phyloP scores from a whole-genome alignment of 2,888 invertebrate genomes.

The Theodoxus fluviatilis region DNA sequence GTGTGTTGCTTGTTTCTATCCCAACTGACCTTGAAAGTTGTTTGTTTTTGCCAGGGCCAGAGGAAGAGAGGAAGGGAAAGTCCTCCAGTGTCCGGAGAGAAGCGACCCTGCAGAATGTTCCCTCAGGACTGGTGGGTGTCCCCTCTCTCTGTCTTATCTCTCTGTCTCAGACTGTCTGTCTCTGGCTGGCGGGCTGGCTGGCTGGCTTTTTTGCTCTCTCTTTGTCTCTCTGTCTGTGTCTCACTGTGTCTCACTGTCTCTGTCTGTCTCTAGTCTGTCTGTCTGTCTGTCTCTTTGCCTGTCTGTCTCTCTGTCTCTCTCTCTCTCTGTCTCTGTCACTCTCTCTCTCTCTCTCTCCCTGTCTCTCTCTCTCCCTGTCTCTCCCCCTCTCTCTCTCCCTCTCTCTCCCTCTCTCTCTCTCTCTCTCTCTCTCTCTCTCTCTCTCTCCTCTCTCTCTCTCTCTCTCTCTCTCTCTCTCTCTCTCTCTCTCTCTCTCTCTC shows the following conservation, averaged over 20 bases:
- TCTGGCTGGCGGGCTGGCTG: not conserved
- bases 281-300: not conserved
- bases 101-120: not conserved
- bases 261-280: not conserved
- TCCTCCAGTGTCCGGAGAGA: too few relatives aligned
- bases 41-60: too few relatives aligned
- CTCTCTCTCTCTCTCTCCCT: not conserved
- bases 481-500: constrained; percentile 5
- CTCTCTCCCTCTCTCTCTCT: not conserved
- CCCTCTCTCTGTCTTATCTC: not conserved
- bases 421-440: constrained; percentile 8
- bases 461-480: not conserved
- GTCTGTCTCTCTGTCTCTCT: constrained; percentile 12
- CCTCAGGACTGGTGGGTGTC: not conserved
- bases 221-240: constrained; percentile 12
- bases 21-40: too few relatives aligned
- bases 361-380: not conserved
- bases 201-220: too few relatives aligned
- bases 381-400: not conserved
- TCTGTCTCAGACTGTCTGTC: constrained; percentile 13
- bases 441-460: not conserved
- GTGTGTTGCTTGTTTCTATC: too few relatives aligned
- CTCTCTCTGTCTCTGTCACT: constrained; percentile 5
- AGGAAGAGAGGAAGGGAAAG: too few relatives aligned
- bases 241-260: not conserved